A percentile compares a stretch with the other conserved stretches of the same genome.
phyloP scores from a whole-genome alignment of 2,888 invertebrate genomes.

The Philhelius pedissequus region DNA sequence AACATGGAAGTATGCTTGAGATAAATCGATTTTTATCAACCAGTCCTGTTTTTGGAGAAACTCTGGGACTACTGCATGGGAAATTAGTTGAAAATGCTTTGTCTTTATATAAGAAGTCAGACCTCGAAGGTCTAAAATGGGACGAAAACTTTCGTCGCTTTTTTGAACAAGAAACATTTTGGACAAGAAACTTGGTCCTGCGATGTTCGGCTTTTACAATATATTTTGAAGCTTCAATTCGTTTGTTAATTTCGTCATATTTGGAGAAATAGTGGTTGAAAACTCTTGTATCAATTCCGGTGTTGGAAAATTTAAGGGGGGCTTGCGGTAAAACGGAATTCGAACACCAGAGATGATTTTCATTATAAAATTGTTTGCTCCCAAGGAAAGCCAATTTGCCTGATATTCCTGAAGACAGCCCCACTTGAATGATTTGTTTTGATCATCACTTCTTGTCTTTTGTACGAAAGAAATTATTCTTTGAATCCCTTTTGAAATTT shows the following conservation, averaged over 20 bases:
- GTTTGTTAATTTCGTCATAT: neutral
- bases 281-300: neutral
- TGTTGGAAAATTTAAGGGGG: neutral
- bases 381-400: neutral
- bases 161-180: no score
- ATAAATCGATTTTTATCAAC: conserved; percentile 32
- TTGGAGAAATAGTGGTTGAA: no score
- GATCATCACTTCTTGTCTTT: neutral
- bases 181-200: no score
- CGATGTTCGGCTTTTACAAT: neutral
- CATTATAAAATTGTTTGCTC: conserved; percentile 21
- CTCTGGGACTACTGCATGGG: no score
- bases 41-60: conserved; percentile 26
- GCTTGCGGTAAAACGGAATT: neutral
- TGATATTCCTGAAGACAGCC: neutral
- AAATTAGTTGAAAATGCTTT: conserved; percentile 12
- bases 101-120: conserved; percentile 15
- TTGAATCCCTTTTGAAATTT: neutral
- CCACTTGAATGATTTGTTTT: neutral
- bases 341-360: conserved; percentile 11
- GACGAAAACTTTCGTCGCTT: no score
- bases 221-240: neutral
- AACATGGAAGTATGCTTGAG: conserved; percentile 25
- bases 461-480: neutral
- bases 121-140: conserved; percentile 20